Percentiles rank a stretch among this genome's conserved stretches.
Evolutionary conservation across 1,140 invertebrate species (phyloP).

Genomic region (Drosophila neocordata): DNA sequence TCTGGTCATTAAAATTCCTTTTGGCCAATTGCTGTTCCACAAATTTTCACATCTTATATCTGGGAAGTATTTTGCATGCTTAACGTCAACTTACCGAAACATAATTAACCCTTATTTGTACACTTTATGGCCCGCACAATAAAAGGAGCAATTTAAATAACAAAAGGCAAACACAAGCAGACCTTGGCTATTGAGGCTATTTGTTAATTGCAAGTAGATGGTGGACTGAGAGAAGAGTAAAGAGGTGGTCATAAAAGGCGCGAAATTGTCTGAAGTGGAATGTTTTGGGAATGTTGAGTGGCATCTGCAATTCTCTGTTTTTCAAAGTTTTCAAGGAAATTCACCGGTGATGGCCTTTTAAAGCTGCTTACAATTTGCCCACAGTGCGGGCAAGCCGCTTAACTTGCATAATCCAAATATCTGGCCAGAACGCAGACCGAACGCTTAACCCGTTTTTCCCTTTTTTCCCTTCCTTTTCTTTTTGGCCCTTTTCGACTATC

Average conservation of each 20-base stretch:
- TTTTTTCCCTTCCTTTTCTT: not conserved
- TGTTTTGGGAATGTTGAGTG: slow-evolving; percentile 38
- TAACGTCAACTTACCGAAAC: slow-evolving; percentile 47
- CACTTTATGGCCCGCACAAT: slow-evolving; percentile 71
- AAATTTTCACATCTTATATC: slow-evolving; percentile 65
- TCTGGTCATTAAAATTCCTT: slow-evolving; percentile 57
- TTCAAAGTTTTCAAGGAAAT: slow-evolving; percentile 43
- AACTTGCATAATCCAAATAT: slow-evolving; percentile 81
- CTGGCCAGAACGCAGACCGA: slow-evolving; percentile 55
- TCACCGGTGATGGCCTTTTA: slow-evolving; percentile 39
- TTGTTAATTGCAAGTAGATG: slow-evolving; percentile 50
- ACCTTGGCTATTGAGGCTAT: slow-evolving; percentile 48
- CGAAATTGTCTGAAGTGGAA: slow-evolving; percentile 42
- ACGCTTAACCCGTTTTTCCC: slow-evolving; percentile 67
- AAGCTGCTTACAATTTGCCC: slow-evolving; percentile 71
- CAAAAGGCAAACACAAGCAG: slow-evolving; percentile 32
- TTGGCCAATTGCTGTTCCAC: slow-evolving; percentile 51
- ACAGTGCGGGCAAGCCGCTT: slow-evolving; percentile 72
- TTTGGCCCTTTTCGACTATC: slow-evolving; percentile 7
- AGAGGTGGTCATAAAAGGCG: slow-evolving; percentile 25
- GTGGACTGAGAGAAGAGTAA: not conserved
- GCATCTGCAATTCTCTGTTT: slow-evolving; percentile 15
- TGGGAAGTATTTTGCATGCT: slow-evolving; percentile 26
- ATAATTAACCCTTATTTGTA: slow-evolving; percentile 80
- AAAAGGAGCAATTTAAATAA: slow-evolving; percentile 74